A percentile compares a stretch with the other conserved stretches of the same genome.
phyloP scores from a whole-genome alignment of 1,140 invertebrate genomes.

The Diabrotica virgifera region DNA sequence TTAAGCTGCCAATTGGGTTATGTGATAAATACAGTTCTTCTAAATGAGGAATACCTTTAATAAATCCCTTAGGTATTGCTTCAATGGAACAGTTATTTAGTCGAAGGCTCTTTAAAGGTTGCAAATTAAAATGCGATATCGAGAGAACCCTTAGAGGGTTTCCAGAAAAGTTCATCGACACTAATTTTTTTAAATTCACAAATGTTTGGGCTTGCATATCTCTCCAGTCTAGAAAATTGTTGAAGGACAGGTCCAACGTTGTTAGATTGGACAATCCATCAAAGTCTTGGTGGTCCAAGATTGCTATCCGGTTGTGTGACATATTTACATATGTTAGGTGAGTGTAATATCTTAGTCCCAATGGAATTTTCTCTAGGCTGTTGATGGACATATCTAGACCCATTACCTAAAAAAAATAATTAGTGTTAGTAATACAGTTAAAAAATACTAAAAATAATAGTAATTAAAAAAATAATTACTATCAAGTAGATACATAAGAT shows the following conservation, averaged over 20 bases:
- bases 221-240: conserved; percentile 54
- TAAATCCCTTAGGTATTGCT: conserved; percentile 51
- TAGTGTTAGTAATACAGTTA: background rate
- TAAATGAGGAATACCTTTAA: conserved; percentile 54
- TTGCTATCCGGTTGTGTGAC: conserved; percentile 53
- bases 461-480: too few relatives aligned
- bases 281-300: conserved; percentile 48
- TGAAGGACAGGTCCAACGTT: conserved; percentile 54
- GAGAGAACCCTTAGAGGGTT: conserved; percentile 46
- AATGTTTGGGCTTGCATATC: conserved; percentile 44
- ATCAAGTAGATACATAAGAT: too few relatives aligned
- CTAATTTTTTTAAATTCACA: conserved; percentile 42
- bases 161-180: conserved; percentile 55
- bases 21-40: conserved; percentile 52
- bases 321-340: conserved; percentile 56
- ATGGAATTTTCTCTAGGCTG: conserved; percentile 53
- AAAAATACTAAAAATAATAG: too few relatives aligned
- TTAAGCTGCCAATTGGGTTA: conserved; percentile 53
- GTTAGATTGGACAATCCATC: conserved; percentile 52
- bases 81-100: conserved; percentile 52
- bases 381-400: conserved; percentile 39
- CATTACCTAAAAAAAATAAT: conserved; percentile 46
- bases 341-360: conserved; percentile 43
- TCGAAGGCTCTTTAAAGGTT: conserved; percentile 28
- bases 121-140: conserved; percentile 28